Base-by-base conservation (phyloP, 2,797 vertebrate species). In the Eidolon dupreanum region DNA sequence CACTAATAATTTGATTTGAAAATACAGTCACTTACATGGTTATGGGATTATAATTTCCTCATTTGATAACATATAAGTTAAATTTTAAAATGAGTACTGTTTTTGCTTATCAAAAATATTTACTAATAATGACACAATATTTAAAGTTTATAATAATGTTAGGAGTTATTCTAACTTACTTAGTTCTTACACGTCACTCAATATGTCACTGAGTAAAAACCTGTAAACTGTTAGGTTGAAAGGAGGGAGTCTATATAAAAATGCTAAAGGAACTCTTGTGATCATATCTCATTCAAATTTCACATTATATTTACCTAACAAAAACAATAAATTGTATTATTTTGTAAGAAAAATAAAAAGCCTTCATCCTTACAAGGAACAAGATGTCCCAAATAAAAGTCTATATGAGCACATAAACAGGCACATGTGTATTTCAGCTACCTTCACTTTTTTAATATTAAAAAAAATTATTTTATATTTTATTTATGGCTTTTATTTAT, bases 251-350 rank as follows among this genome's bases (percentile, higher is more conserved):
- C 1, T 36, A 9, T 17, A 68, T 68, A 91, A 46, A 68, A 24
- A 36, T 2, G 36, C 65, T 83, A 53, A 55, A 75, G 31, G 24
- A 49, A 61, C 51, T 61, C 26, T 15, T 66, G 28, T 41, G 63
- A 93, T 61, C 28, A 73, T 24, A 74, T 51, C 6, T 82, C 49
- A 83, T 77, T 83, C 75, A 93, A 83, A 74, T 93, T 97, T 73
- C 46, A 61, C 61, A 65, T 38, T 63, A 78, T 63, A 73, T 19
- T 43, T 33, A 19, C 3, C 41, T 20, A 8, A 22, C 6, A 75
- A 94, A 94, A 83, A 87, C 78, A 55, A 38, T 55, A 86, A 65
- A 66, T 5, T 49, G 13, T 22, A 75, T 26, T 63, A 43, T 16
- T 75, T 36, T 90, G 19, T 12, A 88, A 92, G 11, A 53, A 82